Evolutionary conservation across 1,140 invertebrate genomes (phyloP).

Genomic region (Cydia splendana): DNA sequence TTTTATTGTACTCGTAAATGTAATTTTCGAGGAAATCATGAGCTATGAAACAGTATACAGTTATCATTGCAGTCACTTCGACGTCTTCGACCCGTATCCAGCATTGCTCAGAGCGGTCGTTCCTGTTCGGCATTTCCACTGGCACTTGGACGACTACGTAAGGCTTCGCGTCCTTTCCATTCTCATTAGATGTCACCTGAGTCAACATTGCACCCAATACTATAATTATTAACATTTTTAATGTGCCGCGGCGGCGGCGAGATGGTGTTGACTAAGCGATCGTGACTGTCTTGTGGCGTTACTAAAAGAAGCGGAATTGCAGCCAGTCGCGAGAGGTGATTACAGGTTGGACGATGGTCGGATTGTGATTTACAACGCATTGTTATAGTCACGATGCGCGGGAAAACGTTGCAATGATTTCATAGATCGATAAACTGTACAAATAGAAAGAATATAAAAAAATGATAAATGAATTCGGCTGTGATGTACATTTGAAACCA

Average conservation of each 20-base stretch:
- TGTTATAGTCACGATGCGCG: constrained; percentile 45
- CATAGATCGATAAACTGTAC: constrained; percentile 17
- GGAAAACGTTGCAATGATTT: constrained; percentile 45
- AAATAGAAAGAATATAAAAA: not conserved
- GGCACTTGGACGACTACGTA: constrained; percentile 61
- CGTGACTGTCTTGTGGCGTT: constrained; percentile 49
- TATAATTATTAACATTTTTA: constrained; percentile 69
- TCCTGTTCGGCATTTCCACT: constrained; percentile 64
- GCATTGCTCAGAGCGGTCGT: constrained; percentile 70
- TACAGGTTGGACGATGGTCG: constrained; percentile 58
- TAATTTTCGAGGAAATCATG: constrained; percentile 57
- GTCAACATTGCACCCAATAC: constrained; percentile 46
- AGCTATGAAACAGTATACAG: constrained; percentile 60
- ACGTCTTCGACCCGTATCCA: constrained; percentile 68
- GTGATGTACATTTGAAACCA: too few relatives aligned
- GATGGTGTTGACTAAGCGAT: constrained; percentile 68
- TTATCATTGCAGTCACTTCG: constrained; percentile 60
- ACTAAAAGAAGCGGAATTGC: constrained; percentile 56
- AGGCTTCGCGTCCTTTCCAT: constrained; percentile 46
- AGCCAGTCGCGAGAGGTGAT: constrained; percentile 52
- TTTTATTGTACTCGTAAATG: constrained; percentile 66
- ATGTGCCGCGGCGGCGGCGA: constrained; percentile 57
- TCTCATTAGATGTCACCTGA: constrained; percentile 42
- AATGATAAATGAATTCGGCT: not conserved
- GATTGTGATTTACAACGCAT: constrained; percentile 53